Evolutionary conservation across 23 tunicate genomes (phyloP).

Genomic region (Styela plicata): DNA sequence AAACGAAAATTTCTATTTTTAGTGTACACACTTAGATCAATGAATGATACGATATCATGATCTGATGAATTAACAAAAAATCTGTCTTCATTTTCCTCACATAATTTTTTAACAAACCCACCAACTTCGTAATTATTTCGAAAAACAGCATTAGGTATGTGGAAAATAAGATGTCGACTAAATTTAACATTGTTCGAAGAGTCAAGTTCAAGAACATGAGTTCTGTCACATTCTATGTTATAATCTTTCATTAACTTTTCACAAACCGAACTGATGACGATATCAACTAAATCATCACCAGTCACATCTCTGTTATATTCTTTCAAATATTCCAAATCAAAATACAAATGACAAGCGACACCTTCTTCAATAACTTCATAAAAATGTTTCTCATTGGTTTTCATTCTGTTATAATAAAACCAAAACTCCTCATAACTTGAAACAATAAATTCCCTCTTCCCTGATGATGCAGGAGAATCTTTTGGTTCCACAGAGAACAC

Average conservation of each 20-base stretch:
- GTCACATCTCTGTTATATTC: constrained; percentile 24
- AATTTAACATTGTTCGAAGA: constrained; percentile 64
- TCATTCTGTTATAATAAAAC: constrained; percentile 55
- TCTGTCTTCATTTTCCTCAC: constrained; percentile 6
- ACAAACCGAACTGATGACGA: constrained; percentile 37
- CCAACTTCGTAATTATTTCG: constrained; percentile 68
- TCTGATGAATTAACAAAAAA: constrained; percentile 14
- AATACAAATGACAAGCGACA: constrained; percentile 73
- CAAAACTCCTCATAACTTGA: constrained; percentile 76
- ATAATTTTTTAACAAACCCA: constrained; percentile 56
- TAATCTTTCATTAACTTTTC: constrained; percentile 32
- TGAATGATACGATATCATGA: constrained; percentile 33
- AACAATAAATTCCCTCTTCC: constrained; percentile 53
- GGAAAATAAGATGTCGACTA: constrained; percentile 80
- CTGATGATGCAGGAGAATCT: background rate
- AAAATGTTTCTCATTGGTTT: constrained; percentile 50
- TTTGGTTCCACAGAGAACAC: constrained; percentile 64
- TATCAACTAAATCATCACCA: constrained; percentile 38
- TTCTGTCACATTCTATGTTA: constrained; percentile 18
- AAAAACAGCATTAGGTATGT: constrained; percentile 64
- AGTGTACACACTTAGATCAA: constrained; percentile 85
- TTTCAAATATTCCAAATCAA: constrained; percentile 77
- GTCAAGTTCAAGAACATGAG: constrained; percentile 57
- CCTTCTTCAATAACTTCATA: constrained; percentile 72
- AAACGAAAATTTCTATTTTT: constrained; percentile 87